Percentiles rank a stretch among this genome's conserved stretches.
Evolutionary conservation across 2,888 invertebrate genomes (phyloP).

Genomic region (Allygus modestus): DNA sequence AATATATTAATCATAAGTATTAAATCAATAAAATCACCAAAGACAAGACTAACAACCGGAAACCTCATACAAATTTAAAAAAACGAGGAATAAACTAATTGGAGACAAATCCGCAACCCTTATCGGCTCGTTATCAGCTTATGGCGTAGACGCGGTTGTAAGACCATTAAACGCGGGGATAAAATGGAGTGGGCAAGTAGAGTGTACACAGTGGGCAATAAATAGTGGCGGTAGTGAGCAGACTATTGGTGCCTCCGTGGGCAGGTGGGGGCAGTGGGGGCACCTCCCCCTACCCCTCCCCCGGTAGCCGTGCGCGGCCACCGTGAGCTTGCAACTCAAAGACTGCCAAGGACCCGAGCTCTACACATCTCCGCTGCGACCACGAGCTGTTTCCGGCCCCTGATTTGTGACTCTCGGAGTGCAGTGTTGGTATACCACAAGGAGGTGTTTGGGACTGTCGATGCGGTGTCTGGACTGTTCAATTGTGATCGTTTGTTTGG

Average conservation of each 20-base stretch:
- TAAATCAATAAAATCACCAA: too few relatives aligned
- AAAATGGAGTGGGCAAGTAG: slow-evolving; percentile 57
- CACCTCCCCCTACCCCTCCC: slow-evolving; percentile 29
- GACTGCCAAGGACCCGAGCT: slow-evolving; percentile 46
- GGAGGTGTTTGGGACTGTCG: not conserved
- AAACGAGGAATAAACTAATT: too few relatives aligned
- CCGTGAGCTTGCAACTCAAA: slow-evolving; percentile 52
- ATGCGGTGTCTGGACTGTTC: not conserved
- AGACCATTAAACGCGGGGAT: slow-evolving; percentile 54
- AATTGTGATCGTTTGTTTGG: not conserved
- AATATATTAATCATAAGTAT: too few relatives aligned
- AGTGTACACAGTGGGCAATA: slow-evolving; percentile 53
- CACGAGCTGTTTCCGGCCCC: slow-evolving; percentile 4
- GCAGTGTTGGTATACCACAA: slow-evolving; percentile 11
- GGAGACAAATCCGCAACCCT: slow-evolving; percentile 45
- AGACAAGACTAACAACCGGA: too few relatives aligned
- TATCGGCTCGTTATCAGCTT: slow-evolving; percentile 5
- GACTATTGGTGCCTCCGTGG: slow-evolving; percentile 43
- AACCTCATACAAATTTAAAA: too few relatives aligned
- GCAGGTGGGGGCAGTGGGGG: not conserved
- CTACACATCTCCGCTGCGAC: slow-evolving; percentile 30
- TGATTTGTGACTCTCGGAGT: slow-evolving; percentile 29
- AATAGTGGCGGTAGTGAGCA: slow-evolving; percentile 47
- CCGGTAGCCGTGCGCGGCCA: slow-evolving; percentile 36
- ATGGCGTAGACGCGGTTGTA: slow-evolving; percentile 9